Evolutionary conservation across 2,888 invertebrate species (phyloP).

Genomic region (Thecocarcelia acutangulata): DNA sequence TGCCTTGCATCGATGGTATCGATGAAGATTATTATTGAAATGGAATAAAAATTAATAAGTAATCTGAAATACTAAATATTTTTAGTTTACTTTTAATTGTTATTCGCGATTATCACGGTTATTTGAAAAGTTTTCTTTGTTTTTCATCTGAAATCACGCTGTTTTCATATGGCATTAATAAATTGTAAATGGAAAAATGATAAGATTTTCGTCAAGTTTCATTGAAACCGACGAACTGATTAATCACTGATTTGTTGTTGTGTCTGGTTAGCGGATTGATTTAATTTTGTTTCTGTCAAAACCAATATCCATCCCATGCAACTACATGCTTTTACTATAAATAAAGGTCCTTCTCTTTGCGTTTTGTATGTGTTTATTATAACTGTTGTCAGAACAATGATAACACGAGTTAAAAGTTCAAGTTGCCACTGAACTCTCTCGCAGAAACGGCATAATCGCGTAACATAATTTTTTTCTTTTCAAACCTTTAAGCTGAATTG

Average conservation of each 20-base stretch:
- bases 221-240: slow-evolving; percentile 22
- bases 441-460: slow-evolving; percentile 45
- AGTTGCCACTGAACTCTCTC: slow-evolving; percentile 60
- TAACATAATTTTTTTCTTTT: slow-evolving; percentile 38
- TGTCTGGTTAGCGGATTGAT: slow-evolving; percentile 17
- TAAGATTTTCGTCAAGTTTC: slow-evolving; percentile 44
- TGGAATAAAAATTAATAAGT: not conserved
- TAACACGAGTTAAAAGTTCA: slow-evolving; percentile 62
- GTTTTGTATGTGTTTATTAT: slow-evolving; percentile 26
- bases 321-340: not conserved
- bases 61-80: slow-evolving; percentile 10
- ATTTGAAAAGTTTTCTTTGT: slow-evolving; percentile 57
- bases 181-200: slow-evolving; percentile 42
- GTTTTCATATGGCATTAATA: slow-evolving; percentile 71
- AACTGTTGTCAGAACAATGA: slow-evolving; percentile 34
- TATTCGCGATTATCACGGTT: slow-evolving; percentile 33
- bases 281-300: slow-evolving; percentile 22
- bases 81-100: slow-evolving; percentile 26
- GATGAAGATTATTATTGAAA: slow-evolving; percentile 27
- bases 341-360: slow-evolving; percentile 20
- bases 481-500: slow-evolving; percentile 43
- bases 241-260: slow-evolving; percentile 26
- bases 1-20: slow-evolving; percentile 10
- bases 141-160: slow-evolving; percentile 73
- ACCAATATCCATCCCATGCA: slow-evolving; percentile 23